phyloP scores from a whole-genome alignment of 2,888 invertebrate genomes.

The Parascotia fuliginaria region DNA sequence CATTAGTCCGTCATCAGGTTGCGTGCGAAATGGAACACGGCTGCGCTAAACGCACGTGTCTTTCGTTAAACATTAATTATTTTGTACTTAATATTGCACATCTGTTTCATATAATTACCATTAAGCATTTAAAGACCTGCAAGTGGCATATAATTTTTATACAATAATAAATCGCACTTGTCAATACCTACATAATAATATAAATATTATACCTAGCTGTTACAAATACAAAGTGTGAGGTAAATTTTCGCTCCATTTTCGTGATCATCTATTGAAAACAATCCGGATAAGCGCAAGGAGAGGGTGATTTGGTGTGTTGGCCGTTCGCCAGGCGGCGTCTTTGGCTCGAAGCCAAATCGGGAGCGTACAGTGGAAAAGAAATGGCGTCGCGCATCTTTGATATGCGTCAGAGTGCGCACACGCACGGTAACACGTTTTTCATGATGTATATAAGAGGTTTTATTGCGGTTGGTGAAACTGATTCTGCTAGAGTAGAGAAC shows the following conservation, averaged over 20 bases:
- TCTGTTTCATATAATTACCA: constrained; percentile 4
- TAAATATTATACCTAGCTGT: too few species aligned
- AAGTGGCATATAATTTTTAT: too few species aligned
- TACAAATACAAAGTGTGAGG: too few species aligned
- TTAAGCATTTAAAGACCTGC: not conserved
- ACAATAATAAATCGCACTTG: too few species aligned
- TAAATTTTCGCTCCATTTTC: constrained; percentile 23
- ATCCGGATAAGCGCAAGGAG: constrained; percentile 55
- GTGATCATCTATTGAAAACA: constrained; percentile 38
- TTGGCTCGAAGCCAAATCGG: constrained; percentile 76
- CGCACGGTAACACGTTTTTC: constrained; percentile 59
- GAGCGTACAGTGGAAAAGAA: constrained; percentile 77
- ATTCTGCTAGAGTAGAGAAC: constrained; percentile 23
- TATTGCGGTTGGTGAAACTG: constrained; percentile 45
- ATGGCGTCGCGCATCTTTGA: constrained; percentile 82
- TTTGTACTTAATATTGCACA: constrained; percentile 26
- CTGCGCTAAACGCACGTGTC: constrained; percentile 26
- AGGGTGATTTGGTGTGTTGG: constrained; percentile 76
- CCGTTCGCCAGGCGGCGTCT: constrained; percentile 75
- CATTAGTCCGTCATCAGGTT: constrained; percentile 23
- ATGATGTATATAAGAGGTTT: constrained; percentile 51
- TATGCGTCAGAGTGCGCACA: constrained; percentile 82
- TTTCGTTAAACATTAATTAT: constrained; percentile 19
- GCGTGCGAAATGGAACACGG: constrained; percentile 9
- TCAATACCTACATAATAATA: too few species aligned